Conservation (phyloP, 1,140 invertebrate species). For the Drosophila cardini region DNA sequence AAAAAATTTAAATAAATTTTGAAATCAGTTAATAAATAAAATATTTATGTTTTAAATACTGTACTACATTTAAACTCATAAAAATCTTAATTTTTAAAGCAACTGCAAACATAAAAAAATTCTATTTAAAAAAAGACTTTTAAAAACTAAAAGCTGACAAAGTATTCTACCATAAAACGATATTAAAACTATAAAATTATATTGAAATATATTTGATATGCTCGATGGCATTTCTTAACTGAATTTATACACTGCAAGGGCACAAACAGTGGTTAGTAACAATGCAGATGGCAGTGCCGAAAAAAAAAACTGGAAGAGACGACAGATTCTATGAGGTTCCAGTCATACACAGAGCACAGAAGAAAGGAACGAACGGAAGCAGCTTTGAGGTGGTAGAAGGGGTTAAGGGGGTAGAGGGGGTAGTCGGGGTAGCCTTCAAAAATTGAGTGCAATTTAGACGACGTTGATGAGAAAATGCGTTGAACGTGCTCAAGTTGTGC, state of each 20-base stretch:
- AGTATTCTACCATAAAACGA: neutral
- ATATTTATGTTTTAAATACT: too few species aligned
- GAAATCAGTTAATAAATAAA: too few species aligned
- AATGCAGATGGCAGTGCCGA: constrained; percentile 45
- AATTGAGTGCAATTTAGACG: constrained; percentile 83
- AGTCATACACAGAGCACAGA: constrained; percentile 6
- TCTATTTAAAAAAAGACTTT: too few species aligned
- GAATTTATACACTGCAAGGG: constrained; percentile 43
- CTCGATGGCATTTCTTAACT: constrained; percentile 1
- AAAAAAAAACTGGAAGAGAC: constrained; percentile 42
- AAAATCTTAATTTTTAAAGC: too few species aligned
- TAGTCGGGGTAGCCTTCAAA: constrained; percentile 67
- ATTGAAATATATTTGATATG: neutral
- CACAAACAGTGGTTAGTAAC: constrained; percentile 21
- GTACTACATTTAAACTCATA: too few species aligned
- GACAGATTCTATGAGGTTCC: constrained; percentile 38
- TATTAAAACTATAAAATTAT: neutral
- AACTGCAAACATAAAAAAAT: too few species aligned
- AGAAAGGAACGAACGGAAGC: constrained; percentile 37
- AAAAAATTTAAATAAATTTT: too few species aligned
- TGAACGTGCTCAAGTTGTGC: constrained; percentile 82
- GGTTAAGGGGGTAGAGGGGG: too few species aligned
- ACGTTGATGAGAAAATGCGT: constrained; percentile 82
- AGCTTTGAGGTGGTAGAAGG: constrained; percentile 5
- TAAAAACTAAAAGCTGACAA: too few species aligned